Evolutionary conservation across 2,888 invertebrate genomes (phyloP).

Genomic region (Hedychridium roseum): DNA sequence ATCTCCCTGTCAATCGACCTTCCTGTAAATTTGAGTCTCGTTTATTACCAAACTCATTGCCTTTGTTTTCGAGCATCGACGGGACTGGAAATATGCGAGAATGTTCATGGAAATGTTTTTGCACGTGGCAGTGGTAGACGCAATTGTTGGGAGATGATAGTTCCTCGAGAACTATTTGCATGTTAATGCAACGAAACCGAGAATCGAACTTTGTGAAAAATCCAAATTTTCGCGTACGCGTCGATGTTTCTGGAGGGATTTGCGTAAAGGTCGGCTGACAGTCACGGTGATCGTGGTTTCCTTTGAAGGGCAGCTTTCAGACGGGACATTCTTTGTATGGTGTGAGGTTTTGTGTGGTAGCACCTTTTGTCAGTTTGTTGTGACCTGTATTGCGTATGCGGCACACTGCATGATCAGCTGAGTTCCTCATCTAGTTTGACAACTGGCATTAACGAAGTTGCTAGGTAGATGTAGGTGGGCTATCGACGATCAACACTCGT

Average conservation of each 20-base stretch:
- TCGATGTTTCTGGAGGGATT: conserved; percentile 17
- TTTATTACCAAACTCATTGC: no score
- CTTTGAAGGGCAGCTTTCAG: conserved; percentile 5
- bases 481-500: conserved; percentile 22
- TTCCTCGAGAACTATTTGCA: no score
- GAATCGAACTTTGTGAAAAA: no score
- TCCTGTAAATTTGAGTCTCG: no score
- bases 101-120: no score
- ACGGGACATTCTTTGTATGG: conserved; percentile 33
- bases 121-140: no score
- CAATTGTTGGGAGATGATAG: no score
- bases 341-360: conserved; percentile 53
- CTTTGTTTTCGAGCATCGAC: no score
- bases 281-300: conserved; percentile 21
- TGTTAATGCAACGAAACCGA: no score
- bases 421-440: conserved; percentile 41
- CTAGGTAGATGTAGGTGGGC: conserved; percentile 41
- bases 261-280: conserved; percentile 32
- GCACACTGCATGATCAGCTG: conserved; percentile 54
- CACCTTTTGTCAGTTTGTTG: conserved; percentile 52
- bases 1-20: no score
- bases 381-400: conserved; percentile 49
- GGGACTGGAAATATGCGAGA: no score
- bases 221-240: no score
- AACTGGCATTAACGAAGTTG: conserved; percentile 34